A percentile compares a stretch with the other conserved stretches of the same genome.
These are phyloP conservation scores for Eilema depressum DNA, from an alignment of 2,888 invertebrate species.

Conservation along the genomic window DNA sequence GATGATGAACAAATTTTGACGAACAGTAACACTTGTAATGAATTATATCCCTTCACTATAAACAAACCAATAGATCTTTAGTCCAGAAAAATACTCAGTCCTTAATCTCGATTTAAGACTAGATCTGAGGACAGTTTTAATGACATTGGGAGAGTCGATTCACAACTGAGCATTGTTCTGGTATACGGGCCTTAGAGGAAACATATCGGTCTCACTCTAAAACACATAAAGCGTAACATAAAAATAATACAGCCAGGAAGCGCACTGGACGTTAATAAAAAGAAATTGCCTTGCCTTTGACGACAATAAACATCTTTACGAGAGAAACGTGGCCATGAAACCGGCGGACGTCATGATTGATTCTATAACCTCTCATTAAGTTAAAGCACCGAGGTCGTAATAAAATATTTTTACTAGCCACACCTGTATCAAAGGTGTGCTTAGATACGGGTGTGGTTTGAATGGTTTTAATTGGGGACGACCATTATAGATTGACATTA, in stretches of 20 bases:
- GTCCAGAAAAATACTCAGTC: too few relatives aligned
- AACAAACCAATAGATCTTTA: conserved; percentile 22
- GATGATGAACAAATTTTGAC: too few relatives aligned
- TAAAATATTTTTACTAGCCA: not conserved
- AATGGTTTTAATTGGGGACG: not conserved
- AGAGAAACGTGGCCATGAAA: conserved; percentile 44
- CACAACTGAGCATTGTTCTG: too few relatives aligned
- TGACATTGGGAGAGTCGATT: too few relatives aligned
- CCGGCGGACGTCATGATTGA: conserved; percentile 18
- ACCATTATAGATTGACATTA: too few relatives aligned
- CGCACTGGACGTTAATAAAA: conserved; percentile 65
- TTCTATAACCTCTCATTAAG: not conserved
- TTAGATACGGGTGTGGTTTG: too few relatives aligned
- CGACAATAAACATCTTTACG: conserved; percentile 75
- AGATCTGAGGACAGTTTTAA: too few relatives aligned
- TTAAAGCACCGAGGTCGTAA: not conserved
- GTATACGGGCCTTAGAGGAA: conserved; percentile 43
- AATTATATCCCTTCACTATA: too few relatives aligned
- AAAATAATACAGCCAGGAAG: conserved; percentile 62
- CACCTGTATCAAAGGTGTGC: not conserved
- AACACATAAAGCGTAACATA: conserved; percentile 47
- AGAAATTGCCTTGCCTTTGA: conserved; percentile 67
- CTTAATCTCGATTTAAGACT: too few relatives aligned
- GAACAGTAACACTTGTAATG: too few relatives aligned
- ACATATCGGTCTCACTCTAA: conserved; percentile 43